Evolutionary conservation across 2,113 vertebrate species (phyloP).

Genomic region (Neolamprologus modestus): DNA sequence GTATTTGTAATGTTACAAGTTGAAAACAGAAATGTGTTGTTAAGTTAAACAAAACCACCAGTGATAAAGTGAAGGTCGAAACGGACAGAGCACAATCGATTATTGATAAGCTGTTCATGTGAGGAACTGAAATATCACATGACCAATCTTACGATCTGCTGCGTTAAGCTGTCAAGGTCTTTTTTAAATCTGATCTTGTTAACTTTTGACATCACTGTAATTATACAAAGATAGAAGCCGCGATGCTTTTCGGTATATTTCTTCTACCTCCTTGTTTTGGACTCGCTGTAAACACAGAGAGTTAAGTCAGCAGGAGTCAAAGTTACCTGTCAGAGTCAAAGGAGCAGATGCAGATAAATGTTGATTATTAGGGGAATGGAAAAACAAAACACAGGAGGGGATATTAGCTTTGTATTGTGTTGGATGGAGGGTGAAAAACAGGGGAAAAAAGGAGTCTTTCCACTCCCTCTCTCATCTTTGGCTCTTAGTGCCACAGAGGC

Average conservation of each 20-base stretch:
- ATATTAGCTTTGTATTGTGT: conserved; percentile 29
- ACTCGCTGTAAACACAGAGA: neutral
- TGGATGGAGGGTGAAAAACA: neutral
- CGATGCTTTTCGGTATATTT: neutral
- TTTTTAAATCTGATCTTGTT: neutral
- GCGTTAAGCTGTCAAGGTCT: neutral
- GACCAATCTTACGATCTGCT: neutral
- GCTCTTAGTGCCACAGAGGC: conserved; percentile 31
- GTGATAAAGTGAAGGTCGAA: neutral
- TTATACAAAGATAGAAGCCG: neutral
- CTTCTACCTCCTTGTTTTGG: neutral
- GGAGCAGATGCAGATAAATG: neutral
- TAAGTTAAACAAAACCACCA: neutral
- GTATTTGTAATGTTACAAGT: neutral
- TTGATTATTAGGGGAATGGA: conserved; percentile 19
- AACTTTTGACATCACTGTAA: neutral
- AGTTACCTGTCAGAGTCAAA: conserved; percentile 18
- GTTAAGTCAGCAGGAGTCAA: conserved; percentile 29
- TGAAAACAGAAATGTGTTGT: neutral
- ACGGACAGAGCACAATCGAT: neutral
- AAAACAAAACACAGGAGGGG: conserved; percentile 32
- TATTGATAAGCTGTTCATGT: conserved; percentile 1
- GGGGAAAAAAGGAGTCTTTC: neutral
- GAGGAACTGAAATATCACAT: neutral
- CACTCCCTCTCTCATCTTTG: conserved; percentile 26